Conservation (phyloP, 2,888 invertebrate genomes). For the Nomada lathburiana region DNA sequence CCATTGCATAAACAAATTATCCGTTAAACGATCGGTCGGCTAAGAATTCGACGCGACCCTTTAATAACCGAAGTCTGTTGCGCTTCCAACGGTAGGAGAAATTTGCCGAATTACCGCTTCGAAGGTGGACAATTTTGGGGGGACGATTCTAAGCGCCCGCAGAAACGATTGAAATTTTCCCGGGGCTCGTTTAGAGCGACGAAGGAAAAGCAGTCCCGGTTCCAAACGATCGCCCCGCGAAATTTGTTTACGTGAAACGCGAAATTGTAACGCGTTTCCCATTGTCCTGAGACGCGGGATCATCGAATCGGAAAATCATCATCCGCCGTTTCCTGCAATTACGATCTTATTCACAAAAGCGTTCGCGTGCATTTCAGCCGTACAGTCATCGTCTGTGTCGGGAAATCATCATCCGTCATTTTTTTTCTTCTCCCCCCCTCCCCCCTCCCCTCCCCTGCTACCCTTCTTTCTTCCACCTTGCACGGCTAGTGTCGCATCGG, state of each 20-base stretch:
- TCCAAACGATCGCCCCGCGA: slow-evolving; percentile 39
- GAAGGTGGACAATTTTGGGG: too few species aligned
- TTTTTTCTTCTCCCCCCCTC: slow-evolving; percentile 15
- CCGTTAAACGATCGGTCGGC: slow-evolving; percentile 25
- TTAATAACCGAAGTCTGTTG: neutral
- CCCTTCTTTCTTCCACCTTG: neutral
- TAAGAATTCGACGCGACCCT: neutral
- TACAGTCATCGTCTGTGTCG: slow-evolving; percentile 69
- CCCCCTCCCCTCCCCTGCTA: neutral
- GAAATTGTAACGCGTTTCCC: slow-evolving; percentile 43
- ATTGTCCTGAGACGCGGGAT: slow-evolving; percentile 55
- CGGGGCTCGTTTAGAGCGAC: neutral
- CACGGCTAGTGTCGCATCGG: slow-evolving; percentile 38
- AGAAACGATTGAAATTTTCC: too few species aligned
- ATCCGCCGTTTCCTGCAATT: slow-evolving; percentile 71
- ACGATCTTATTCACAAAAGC: slow-evolving; percentile 53
- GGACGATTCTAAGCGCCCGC: neutral
- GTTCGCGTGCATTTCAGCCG: slow-evolving; percentile 66
- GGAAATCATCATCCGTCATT: slow-evolving; percentile 74
- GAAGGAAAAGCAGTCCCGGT: slow-evolving; percentile 10
- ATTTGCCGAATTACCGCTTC: too few species aligned
- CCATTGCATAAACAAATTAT: slow-evolving; percentile 55
- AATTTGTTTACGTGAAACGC: slow-evolving; percentile 51
- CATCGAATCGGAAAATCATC: slow-evolving; percentile 71
- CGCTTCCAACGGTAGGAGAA: too few species aligned